Percentiles rank a stretch among this genome's conserved stretches.
These are phyloP conservation scores for Maniola jurtina DNA, from an alignment of 1,140 invertebrate genomes.

Conservation along the genomic window DNA sequence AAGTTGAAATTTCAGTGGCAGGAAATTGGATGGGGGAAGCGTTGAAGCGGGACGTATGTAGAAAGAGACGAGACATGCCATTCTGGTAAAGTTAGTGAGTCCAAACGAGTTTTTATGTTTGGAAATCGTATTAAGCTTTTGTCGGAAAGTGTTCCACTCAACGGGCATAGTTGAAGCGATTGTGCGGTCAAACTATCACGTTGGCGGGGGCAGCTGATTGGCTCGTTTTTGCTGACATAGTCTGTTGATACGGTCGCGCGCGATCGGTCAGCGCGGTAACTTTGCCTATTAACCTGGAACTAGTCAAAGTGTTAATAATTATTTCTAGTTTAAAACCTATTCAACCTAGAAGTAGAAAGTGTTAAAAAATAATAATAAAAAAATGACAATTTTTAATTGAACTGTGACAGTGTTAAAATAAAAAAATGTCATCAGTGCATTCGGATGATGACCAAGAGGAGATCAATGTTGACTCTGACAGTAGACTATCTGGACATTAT, in stretches of 20 bases:
- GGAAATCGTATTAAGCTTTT: slow-evolving; percentile 79
- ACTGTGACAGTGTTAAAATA: slow-evolving; percentile 49
- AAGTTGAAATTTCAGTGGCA: slow-evolving; percentile 29
- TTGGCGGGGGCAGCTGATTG: slow-evolving; percentile 77
- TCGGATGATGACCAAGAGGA: slow-evolving; percentile 81
- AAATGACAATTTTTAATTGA: slow-evolving; percentile 27
- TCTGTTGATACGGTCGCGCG: slow-evolving; percentile 66
- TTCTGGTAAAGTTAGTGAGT: slow-evolving; percentile 72
- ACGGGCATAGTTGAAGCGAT: slow-evolving; percentile 74
- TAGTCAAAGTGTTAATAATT: slow-evolving; percentile 24
- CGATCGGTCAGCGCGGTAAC: slow-evolving; percentile 70
- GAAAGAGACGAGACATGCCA: slow-evolving; percentile 62
- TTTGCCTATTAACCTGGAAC: slow-evolving; percentile 14
- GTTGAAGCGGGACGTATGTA: slow-evolving; percentile 55
- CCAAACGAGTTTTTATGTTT: slow-evolving; percentile 78
- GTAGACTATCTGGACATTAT: slow-evolving; percentile 78
- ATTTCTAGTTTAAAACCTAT: not conserved
- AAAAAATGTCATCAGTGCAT: slow-evolving; percentile 77
- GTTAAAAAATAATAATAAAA: slow-evolving; percentile 21
- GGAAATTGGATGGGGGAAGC: slow-evolving; percentile 48
- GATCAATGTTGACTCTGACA: slow-evolving; percentile 82
- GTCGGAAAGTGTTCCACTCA: slow-evolving; percentile 77
- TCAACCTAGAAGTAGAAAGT: slow-evolving; percentile 4
- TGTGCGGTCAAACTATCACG: slow-evolving; percentile 73
- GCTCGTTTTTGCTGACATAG: slow-evolving; percentile 76